phyloP scores from a whole-genome alignment of 2,888 invertebrate genomes.

The Seira sanloemensis region DNA sequence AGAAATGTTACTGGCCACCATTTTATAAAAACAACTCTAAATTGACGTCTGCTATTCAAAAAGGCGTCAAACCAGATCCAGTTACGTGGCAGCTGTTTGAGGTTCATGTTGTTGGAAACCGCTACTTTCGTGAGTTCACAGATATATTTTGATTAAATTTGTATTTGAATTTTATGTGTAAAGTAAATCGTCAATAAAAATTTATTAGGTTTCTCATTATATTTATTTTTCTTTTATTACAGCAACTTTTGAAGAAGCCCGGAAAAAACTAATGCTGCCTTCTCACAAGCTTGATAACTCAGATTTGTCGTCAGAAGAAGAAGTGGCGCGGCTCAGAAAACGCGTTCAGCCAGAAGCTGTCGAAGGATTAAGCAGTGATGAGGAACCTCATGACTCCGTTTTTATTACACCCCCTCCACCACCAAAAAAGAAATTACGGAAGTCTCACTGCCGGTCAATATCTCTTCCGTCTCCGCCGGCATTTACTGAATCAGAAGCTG shows the following conservation, averaged over 20 bases:
- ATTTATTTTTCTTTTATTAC: not conserved
- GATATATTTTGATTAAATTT: not conserved
- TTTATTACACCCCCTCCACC: not conserved
- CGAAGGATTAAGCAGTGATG: not conserved
- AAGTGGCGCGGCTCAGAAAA: not conserved
- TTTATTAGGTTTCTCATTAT: not conserved
- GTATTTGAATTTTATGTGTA: not conserved
- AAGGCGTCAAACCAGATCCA: not conserved
- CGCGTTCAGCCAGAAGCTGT: not conserved
- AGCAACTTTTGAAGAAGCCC: conserved; percentile 4
- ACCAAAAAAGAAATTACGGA: not conserved
- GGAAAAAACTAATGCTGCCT: not conserved
- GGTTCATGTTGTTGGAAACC: conserved; percentile 11
- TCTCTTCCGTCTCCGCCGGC: not conserved
- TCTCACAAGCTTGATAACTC: not conserved
- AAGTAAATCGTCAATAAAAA: not conserved
- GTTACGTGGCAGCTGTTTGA: conserved; percentile 3
- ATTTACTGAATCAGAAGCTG: not conserved
- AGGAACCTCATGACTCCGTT: not conserved
- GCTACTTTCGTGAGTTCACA: conserved; percentile 2
- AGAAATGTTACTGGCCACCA: conserved; percentile 34
- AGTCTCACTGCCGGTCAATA: not conserved
- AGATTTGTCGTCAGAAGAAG: conserved; percentile 6
- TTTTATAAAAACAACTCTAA: conserved; percentile 18
- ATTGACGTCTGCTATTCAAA: not conserved